phyloP scores from a whole-genome alignment of 2,797 vertebrate species.

The Antennarius maculatus region DNA sequence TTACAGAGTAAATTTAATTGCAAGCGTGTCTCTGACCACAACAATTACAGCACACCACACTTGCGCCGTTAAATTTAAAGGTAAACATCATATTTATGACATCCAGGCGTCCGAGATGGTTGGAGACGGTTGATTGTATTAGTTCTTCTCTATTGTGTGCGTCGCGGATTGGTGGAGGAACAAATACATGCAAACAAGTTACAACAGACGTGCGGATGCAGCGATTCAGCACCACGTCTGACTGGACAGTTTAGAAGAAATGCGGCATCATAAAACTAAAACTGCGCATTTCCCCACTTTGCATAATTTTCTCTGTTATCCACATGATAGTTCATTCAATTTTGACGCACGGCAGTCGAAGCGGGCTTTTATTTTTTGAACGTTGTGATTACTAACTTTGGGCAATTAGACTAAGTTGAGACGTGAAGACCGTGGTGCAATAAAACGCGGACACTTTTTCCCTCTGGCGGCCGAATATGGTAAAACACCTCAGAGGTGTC shows the following conservation, averaged over 20 bases:
- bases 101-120: slow-evolving; percentile 7
- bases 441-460: slow-evolving; percentile 9
- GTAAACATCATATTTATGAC: slow-evolving; percentile 57
- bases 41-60: slow-evolving; percentile 66
- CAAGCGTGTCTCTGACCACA: slow-evolving; percentile 69
- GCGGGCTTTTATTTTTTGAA: not conserved
- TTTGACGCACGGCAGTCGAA: too few species aligned
- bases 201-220: not conserved
- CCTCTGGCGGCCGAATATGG: slow-evolving; percentile 47
- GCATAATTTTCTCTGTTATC: not conserved
- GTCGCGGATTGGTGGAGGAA: slow-evolving; percentile 1
- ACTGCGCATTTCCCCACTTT: not conserved
- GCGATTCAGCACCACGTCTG: slow-evolving; percentile 69
- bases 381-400: slow-evolving; percentile 9
- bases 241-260: slow-evolving; percentile 54
- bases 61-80: slow-evolving; percentile 62
- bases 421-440: fast-evolving
- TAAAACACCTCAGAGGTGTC: not conserved
- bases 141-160: not conserved
- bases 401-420: not conserved
- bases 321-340: not conserved
- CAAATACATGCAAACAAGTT: not conserved
- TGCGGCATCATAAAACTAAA: not conserved
- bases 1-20: slow-evolving; percentile 64
- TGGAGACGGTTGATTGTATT: not conserved